Base-by-base conservation (phyloP, 2,113 vertebrate species). In the Chaenocephalus aceratus region DNA sequence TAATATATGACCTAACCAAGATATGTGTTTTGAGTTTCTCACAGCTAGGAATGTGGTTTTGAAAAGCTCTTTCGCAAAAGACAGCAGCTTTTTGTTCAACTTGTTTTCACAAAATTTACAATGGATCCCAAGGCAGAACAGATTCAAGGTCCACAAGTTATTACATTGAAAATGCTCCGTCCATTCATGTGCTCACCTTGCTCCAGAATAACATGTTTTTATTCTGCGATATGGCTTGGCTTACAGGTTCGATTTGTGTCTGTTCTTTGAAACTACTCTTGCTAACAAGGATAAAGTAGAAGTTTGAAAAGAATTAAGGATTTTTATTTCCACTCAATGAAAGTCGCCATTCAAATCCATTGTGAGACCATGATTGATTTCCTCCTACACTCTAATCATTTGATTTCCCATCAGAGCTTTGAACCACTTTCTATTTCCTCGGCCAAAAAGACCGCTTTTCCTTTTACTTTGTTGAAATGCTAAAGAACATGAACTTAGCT, bases 341-440 rank as follows among this genome's bases (percentile, higher is more conserved):
- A 62, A 34, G 30, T 18, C 51, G 41, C 16, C 53, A 52, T 65
- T 65, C 15, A 71, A 60, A 52, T 73, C 21, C 5, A 56, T 23
- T 66, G 7, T 15, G 9, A 65, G 34, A 41, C 56, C 46, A 16
- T 41, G 16, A 5, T 23, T 10, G 13, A 6, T 13, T 41, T 41
- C 36, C 36, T 7, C 36, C 36, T 7, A 6, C 36, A 7, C 36
- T 6, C 5, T 7, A 41, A 6, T 41, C 36, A 41, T 41, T 41
- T 41, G 36, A 41, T 41, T 41, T 41, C 36, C 36, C 36, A 1
- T 30, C 30, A 30, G 30, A 30, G 30, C 30, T 30, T 30, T 30
- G 30, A 30, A 30, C 30, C 0, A 4, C 30, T 30, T 30, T 30
- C 30, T 30, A 4, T 4, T 41, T 41, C 7, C 36, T 41, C 36